These are phyloP conservation scores for Drosophila leontia DNA, from an alignment of 1,140 invertebrate species.

Conservation along the genomic window DNA sequence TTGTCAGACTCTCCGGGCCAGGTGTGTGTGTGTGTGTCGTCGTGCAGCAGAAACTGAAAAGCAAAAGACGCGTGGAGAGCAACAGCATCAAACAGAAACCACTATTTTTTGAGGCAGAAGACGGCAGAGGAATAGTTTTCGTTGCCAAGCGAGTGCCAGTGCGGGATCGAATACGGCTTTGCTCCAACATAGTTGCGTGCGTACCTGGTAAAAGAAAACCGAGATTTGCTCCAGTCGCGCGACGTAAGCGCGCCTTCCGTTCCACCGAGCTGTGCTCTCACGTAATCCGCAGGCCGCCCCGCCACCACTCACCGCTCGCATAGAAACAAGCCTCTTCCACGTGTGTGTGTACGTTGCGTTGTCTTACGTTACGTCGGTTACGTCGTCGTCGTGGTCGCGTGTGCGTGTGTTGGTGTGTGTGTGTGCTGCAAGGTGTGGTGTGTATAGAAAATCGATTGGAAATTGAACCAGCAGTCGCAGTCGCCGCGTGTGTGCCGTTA, in stretches of 20 bases:
- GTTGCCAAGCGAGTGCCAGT: not conserved
- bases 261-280: conserved; percentile 16
- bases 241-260: conserved; percentile 6
- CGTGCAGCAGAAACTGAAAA: conserved; percentile 24
- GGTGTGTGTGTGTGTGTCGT: conserved; percentile 33
- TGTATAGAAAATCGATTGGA: conserved; percentile 77
- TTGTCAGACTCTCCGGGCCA: conserved; percentile 26
- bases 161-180: conserved; percentile 1
- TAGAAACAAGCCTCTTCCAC: conserved; percentile 14
- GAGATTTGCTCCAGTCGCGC: conserved; percentile 7
- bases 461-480: conserved; percentile 59
- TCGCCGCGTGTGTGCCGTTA: conserved; percentile 54
- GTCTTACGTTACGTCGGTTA: conserved; percentile 42
- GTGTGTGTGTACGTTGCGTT: conserved; percentile 37
- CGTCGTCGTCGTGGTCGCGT: conserved; percentile 32
- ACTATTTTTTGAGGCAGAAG: not conserved
- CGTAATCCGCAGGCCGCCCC: conserved; percentile 23
- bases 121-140: not conserved
- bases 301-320: not conserved
- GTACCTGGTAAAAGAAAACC: conserved; percentile 9
- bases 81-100: conserved; percentile 5
- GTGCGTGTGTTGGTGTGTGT: conserved; percentile 13
- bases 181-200: conserved; percentile 8
- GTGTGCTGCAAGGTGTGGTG: conserved; percentile 72
- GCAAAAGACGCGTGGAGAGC: conserved; percentile 19